Percentiles rank a stretch among this genome's conserved stretches.
These are phyloP conservation scores for Orchesellides sinensis DNA, from an alignment of 2,888 invertebrate species.

Conservation along the genomic window DNA sequence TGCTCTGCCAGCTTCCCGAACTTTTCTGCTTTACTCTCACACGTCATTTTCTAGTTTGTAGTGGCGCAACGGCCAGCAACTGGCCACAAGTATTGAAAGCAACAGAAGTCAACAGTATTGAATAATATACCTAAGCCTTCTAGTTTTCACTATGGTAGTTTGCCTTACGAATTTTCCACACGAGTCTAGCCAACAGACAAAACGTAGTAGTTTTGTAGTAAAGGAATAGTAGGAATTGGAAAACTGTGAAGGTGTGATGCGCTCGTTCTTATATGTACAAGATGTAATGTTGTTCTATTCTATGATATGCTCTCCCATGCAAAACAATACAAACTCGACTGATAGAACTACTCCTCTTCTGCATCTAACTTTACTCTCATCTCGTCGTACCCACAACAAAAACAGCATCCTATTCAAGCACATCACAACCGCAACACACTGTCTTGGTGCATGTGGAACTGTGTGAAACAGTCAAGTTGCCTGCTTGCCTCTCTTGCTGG, in stretches of 20 bases:
- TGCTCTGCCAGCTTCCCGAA: too few species aligned
- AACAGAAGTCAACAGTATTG: too few species aligned
- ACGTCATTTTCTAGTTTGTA: too few species aligned
- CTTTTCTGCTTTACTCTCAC: too few species aligned
- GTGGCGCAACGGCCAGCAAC: too few species aligned
- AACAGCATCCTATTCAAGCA: constrained; percentile 44
- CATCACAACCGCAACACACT: constrained; percentile 44
- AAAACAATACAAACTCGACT: constrained; percentile 30
- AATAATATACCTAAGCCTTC: too few species aligned
- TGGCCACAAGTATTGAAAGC: too few species aligned
- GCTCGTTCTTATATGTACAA: too few species aligned
- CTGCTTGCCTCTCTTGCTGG: constrained; percentile 31
- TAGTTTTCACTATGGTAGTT: too few species aligned
- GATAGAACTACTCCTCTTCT: constrained; percentile 1
- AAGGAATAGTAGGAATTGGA: neutral
- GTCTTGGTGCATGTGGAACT: constrained; percentile 63
- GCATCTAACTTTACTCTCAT: constrained; percentile 34
- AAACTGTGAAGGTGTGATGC: constrained; percentile 41
- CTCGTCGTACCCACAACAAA: constrained; percentile 13
- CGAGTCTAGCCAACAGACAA: neutral
- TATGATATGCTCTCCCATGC: constrained; percentile 2
- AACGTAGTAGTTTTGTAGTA: too few species aligned
- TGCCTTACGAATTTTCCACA: too few species aligned
- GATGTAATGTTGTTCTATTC: too few species aligned
- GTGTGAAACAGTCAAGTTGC: constrained; percentile 63